Evolutionary conservation across 2,888 invertebrate genomes (phyloP), one percentile per base, ranked within the genome.

Genomic region (Dysmachus trigonus): DNA sequence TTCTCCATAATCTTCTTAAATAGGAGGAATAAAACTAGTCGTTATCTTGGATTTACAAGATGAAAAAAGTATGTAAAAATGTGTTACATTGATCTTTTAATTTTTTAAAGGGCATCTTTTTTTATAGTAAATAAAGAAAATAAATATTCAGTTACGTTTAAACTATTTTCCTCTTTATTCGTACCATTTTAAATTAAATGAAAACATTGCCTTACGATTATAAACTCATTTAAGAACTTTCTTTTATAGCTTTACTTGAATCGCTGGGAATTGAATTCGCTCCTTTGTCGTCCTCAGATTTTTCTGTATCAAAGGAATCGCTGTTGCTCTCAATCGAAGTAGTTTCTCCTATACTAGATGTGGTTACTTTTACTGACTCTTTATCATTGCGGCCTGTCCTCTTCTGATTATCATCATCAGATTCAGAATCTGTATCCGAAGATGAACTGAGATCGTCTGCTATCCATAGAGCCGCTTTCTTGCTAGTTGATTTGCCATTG

Each of bases 391-490:
- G 1, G 13, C 0, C 15, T 72, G 72, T n/a, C 35, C 10, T 72
- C 27, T n/a, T 71, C 2, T 13, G 47, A 30, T 31, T 22, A 10
- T 84, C 51, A 31, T 85, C 8, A 41, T 87, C 86, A 0, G 86
- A 86, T 6, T 88, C 88, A 2, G 90, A 89, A 6, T 88, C 89
- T 18, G 89, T 89, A 2, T 53, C 72, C 10, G 88, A 87, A 0
- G 87, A 86, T 13, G 87, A 86, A 51, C 87, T 86, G 4, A 92
- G 86, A 51, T 90, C 90, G 81, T 91, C 91, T 53, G 89, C 91
- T 79, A 92, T 89, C 92, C 92, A 92, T 1, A 92, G 88, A 0
- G 90, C 88, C 0, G 88, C 86, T 76, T 90, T 91, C 85, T 89
- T 91, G 62, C 76, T 85, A 13, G 85, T 87, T 7, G 51, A 18